Base-by-base conservation (phyloP, 1,140 invertebrate genomes). In the Sinonovacula constricta region DNA sequence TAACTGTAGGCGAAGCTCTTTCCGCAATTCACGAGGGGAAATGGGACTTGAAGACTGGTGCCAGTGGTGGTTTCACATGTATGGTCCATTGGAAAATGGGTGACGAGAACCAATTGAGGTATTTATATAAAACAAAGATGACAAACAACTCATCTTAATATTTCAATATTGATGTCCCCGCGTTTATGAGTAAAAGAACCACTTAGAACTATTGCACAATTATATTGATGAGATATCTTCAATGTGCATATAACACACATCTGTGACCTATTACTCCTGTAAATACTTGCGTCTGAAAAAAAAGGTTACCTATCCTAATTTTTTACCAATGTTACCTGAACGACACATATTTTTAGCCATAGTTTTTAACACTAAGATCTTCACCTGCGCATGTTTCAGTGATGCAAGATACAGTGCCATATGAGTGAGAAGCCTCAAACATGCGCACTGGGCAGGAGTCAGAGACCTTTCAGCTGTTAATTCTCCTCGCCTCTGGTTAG, bases 361-460 rank as follows among this genome's bases (percentile, higher is more conserved):
- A 26, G 15, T 59, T 24, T 26, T 33, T 36, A 31, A 36, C 57
- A 53, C 33, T 15, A 22, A 1, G 14, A 3, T 15, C 24, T 59
- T 33, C 49, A 79, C 67, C 67, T 65, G 30, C 30, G 15, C 24
- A 53, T 80, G 72, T 26, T 60, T 45, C 49, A 75, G 67, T 39
- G 85, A 71, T 10, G 81, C 83, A 36, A 86, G 34, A 57, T 82
- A 85, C 81, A 88, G 79, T 7, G 86, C 59, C 56, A 86, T 69
- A 69, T 89, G 88, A 18, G 76, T 56, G 0, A 89, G 31, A 3
- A 88, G 62, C 39, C 86, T 79, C 10, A 84, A n/a, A 14, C 83
- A 45, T 28, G 83, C 66, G 56, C 81, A 85, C 15, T 77, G 54
- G 18, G 80, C 72, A 10, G 76, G 63, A 0, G 70, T 75, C 57